Percentiles rank a stretch among this genome's conserved stretches.
Conservation (phyloP, 2,113 vertebrate genomes). For the Willisornis vidua region DNA sequence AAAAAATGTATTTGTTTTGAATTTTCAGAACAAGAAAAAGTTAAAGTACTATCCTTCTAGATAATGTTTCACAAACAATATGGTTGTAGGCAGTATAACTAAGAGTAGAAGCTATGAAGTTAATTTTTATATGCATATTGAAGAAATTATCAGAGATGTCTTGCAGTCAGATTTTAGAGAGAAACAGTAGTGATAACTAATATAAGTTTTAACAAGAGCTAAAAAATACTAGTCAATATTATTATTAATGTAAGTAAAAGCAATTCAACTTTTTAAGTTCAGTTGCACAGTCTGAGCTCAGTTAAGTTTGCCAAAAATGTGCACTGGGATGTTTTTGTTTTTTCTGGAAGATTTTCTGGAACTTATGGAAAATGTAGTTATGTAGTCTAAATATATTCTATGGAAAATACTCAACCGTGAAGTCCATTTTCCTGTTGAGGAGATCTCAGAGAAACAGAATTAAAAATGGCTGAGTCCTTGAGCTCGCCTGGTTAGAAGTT, state of each 20-base stretch:
- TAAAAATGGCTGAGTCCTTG: conserved; percentile 1
- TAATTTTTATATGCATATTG: not conserved
- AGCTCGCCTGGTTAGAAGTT: not conserved
- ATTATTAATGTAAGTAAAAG: conserved; percentile 46
- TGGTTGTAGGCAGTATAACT: not conserved
- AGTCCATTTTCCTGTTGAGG: conserved; percentile 48
- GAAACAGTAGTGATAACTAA: not conserved
- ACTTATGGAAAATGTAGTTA: conserved; percentile 66
- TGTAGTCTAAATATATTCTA: conserved; percentile 57
- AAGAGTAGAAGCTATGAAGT: not conserved
- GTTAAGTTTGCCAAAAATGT: conserved; percentile 70
- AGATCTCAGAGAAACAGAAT: conserved; percentile 10
- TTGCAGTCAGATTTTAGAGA: not conserved
- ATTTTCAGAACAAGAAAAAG: not conserved
- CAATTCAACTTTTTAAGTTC: conserved; percentile 40
- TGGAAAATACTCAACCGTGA: conserved; percentile 55
- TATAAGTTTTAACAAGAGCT: not conserved
- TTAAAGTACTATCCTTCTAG: not conserved
- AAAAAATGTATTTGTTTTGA: not conserved
- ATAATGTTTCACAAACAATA: not conserved
- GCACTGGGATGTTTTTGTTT: conserved; percentile 64
- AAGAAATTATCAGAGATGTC: not conserved
- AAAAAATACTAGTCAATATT: not conserved
- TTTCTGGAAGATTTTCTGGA: conserved; percentile 70
- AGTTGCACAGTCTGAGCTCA: conserved; percentile 30